phyloP scores from a whole-genome alignment of 2,888 invertebrate species.

The Calameuta filiformis region DNA sequence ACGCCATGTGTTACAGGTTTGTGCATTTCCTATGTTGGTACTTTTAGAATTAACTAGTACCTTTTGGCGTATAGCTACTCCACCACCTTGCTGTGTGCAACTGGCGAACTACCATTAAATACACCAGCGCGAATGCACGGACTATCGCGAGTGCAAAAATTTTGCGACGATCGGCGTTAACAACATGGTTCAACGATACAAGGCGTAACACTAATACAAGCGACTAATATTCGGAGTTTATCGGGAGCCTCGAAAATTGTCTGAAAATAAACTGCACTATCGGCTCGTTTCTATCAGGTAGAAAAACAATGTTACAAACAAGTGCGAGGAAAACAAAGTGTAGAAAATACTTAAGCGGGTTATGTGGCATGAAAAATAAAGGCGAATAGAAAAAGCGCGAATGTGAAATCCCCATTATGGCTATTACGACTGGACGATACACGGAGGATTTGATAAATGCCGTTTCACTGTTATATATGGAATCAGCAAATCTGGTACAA shows the following conservation, averaged over 20 bases:
- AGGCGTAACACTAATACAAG: background rate
- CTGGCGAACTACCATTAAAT: background rate
- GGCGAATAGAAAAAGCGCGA: background rate
- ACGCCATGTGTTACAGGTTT: background rate
- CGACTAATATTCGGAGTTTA: background rate
- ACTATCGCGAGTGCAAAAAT: background rate
- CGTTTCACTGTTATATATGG: background rate
- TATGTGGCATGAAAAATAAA: background rate
- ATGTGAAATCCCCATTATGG: background rate
- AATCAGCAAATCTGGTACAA: background rate
- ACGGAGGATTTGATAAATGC: background rate
- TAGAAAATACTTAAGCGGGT: background rate
- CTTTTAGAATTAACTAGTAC: background rate
- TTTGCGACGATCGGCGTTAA: background rate
- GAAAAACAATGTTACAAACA: background rate
- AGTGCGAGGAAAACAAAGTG: background rate
- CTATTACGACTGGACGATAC: background rate
- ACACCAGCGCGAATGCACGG: background rate
- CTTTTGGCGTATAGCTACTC: background rate
- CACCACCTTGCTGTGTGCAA: background rate
- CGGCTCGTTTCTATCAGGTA: background rate
- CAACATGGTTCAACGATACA: background rate
- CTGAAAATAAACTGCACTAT: background rate
- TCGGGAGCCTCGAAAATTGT: background rate
- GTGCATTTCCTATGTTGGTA: background rate